phyloP scores from a whole-genome alignment of 2,797 vertebrate genomes.

The Setipinna tenuifilis region DNA sequence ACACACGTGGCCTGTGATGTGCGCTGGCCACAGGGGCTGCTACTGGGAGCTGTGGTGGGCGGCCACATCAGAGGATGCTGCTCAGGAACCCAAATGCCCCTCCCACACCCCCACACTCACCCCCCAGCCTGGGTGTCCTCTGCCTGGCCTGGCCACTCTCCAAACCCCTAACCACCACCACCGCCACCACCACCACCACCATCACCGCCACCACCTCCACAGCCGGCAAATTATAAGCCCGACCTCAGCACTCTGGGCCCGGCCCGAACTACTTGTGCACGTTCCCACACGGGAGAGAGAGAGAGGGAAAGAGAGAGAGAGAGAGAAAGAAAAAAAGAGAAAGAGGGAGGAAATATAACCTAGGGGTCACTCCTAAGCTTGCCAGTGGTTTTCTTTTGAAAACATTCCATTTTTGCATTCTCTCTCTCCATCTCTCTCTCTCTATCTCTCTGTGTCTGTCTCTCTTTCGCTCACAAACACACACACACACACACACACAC shows the following conservation, averaged over 20 bases:
- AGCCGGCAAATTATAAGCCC: constrained; percentile 73
- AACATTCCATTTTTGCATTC: constrained; percentile 3
- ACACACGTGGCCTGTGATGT: constrained; percentile 8
- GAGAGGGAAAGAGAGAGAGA: constrained; percentile 50
- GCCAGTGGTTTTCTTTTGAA: neutral
- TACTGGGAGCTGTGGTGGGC: neutral
- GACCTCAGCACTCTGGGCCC: constrained; percentile 70
- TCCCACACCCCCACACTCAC: constrained; percentile 43
- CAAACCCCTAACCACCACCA: constrained; percentile 55
- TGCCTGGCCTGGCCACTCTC: constrained; percentile 57
- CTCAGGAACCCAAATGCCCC: constrained; percentile 22
- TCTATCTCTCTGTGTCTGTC: neutral
- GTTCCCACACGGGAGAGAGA: constrained; percentile 70
- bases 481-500: too few relatives aligned
- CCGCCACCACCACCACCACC: constrained; percentile 31
- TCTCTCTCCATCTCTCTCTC: neutral
- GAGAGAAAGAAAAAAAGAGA: neutral
- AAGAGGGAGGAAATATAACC: too few relatives aligned
- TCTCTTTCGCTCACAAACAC: too few relatives aligned
- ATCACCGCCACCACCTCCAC: constrained; percentile 35
- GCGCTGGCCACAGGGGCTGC: neutral
- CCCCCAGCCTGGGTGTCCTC: constrained; percentile 58
- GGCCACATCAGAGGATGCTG: constrained; percentile 23
- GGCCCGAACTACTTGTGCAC: constrained; percentile 68
- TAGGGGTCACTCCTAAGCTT: neutral